phyloP scores from a whole-genome alignment of 2,888 invertebrate genomes.

The Sarcophaga caerulescens region DNA sequence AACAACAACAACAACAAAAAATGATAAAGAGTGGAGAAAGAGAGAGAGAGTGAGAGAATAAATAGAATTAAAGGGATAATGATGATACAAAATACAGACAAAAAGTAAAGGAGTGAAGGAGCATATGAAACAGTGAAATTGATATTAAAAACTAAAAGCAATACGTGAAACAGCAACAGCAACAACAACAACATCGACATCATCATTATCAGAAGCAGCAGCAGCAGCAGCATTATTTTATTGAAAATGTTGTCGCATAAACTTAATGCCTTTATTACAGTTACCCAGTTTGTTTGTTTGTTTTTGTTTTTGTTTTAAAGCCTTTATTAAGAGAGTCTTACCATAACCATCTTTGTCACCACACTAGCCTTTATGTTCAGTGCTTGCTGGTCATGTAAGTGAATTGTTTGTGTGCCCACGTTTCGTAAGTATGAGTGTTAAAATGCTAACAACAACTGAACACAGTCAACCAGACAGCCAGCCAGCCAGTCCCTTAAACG shows the following conservation, averaged over 20 bases:
- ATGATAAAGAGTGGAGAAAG: constrained; percentile 21
- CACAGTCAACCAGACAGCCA: not conserved
- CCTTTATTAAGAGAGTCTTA: not conserved
- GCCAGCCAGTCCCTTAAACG: not conserved
- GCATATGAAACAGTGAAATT: constrained; percentile 30
- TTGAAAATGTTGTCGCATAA: not conserved
- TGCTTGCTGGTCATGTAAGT: not conserved
- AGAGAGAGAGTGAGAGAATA: constrained; percentile 27
- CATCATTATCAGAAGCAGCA: not conserved
- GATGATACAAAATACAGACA: constrained; percentile 7
- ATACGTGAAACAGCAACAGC: not conserved
- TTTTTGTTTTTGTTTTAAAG: not conserved
- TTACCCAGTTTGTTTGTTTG: not conserved
- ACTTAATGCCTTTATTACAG: not conserved
- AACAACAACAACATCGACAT: not conserved
- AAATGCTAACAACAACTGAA: not conserved
- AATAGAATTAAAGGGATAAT: constrained; percentile 15
- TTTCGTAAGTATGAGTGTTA: not conserved
- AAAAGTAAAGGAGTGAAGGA: not conserved
- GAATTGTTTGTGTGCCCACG: not conserved
- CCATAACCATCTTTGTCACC: constrained; percentile 27
- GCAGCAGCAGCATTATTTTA: not conserved
- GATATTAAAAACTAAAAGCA: constrained; percentile 34
- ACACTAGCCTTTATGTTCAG: not conserved
- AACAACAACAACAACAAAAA: not conserved